A percentile compares a stretch with the other conserved stretches of the same genome.
Evolutionary conservation across 2,113 vertebrate species (phyloP).

Genomic region (Australoheros scitulus): DNA sequence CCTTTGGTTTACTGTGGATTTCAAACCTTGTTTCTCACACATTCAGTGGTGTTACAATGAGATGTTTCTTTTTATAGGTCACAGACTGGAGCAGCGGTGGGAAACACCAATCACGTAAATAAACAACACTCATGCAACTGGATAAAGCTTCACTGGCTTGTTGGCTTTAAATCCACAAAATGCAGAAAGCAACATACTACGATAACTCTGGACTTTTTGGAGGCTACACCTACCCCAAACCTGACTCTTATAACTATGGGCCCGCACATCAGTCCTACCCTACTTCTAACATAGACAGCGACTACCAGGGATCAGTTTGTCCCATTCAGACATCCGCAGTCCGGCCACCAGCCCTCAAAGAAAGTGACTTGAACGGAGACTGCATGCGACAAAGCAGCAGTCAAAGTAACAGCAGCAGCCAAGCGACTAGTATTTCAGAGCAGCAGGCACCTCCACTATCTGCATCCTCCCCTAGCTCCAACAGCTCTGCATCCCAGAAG

Average conservation of each 20-base stretch:
- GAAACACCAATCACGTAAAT: constrained; percentile 85
- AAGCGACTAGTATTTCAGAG: constrained; percentile 84
- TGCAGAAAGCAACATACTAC: constrained; percentile 99
- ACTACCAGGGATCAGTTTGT: constrained; percentile 92
- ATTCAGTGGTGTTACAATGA: constrained; percentile 15
- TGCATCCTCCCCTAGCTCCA: constrained; percentile 88
- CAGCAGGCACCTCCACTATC: constrained; percentile 88
- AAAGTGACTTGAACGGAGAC: constrained; percentile 90
- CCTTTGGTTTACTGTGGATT: constrained; percentile 3
- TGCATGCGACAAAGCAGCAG: constrained; percentile 90
- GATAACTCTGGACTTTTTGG: constrained; percentile 97
- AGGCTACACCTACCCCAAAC: constrained; percentile 93
- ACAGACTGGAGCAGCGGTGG: constrained; percentile 77
- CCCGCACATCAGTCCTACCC: constrained; percentile 90
- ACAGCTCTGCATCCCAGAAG: constrained; percentile 87
- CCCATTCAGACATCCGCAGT: constrained; percentile 89
- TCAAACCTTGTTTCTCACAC: neutral
- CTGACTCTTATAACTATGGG: constrained; percentile 90
- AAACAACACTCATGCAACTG: constrained; percentile 91
- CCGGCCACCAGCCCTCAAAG: constrained; percentile 87
- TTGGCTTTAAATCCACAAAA: constrained; percentile 86
- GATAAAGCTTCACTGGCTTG: constrained; percentile 85
- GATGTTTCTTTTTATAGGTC: constrained; percentile 72
- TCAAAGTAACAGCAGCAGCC: constrained; percentile 83
- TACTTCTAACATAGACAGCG: constrained; percentile 86